A percentile compares a stretch with the other conserved stretches of the same genome.
phyloP scores from a whole-genome alignment of 2,888 invertebrate species.

The Xylota segnis region DNA sequence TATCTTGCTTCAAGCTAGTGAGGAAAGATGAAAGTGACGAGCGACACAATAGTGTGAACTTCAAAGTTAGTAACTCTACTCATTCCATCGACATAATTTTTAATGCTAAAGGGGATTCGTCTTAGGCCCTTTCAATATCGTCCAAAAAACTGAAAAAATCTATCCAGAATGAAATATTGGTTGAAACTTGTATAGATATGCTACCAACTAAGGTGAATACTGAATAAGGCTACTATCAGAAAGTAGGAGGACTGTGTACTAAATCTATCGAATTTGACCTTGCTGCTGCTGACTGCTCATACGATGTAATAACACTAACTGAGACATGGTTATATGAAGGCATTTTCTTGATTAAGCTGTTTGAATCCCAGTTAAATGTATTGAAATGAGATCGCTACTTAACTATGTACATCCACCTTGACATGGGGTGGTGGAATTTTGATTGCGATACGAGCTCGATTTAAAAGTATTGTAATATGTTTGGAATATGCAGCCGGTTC shows the following conservation, averaged over 20 bases:
- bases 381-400: not conserved
- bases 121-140: too few relatives aligned
- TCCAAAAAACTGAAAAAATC: too few relatives aligned
- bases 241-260: constrained; percentile 29
- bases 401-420: too few relatives aligned
- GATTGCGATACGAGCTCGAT: constrained; percentile 2
- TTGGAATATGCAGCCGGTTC: not conserved
- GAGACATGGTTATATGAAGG: constrained; percentile 14
- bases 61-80: too few relatives aligned
- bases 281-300: constrained; percentile 14
- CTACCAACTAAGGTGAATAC: too few relatives aligned
- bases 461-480: not conserved
- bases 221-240: constrained; percentile 2
- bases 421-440: not conserved
- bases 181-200: too few relatives aligned
- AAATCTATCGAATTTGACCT: constrained; percentile 14
- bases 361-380: not conserved
- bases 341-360: constrained; percentile 1
- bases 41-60: too few relatives aligned
- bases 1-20: too few relatives aligned
- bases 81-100: too few relatives aligned
- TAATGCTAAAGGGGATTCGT: too few relatives aligned
- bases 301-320: constrained; percentile 16
- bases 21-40: too few relatives aligned
- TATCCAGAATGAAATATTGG: too few relatives aligned